A percentile compares a stretch with the other conserved stretches of the same genome.
These are phyloP conservation scores for Aphidius colemani DNA, from an alignment of 2,888 invertebrate species.

Conservation along the genomic window DNA sequence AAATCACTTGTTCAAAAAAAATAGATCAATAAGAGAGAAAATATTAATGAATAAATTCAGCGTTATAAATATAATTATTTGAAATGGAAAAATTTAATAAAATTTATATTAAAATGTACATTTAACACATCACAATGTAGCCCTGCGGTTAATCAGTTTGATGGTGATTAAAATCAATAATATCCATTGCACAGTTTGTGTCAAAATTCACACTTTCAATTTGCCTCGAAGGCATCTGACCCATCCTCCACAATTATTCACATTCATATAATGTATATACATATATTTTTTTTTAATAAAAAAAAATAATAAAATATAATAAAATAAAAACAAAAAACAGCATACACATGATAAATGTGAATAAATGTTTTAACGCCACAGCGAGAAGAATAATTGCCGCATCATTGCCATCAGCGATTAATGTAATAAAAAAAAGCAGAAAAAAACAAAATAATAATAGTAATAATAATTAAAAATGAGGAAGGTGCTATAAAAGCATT, in stretches of 20 bases:
- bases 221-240: too few relatives aligned
- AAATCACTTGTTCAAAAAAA: neutral
- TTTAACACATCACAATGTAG: slow-evolving; percentile 22
- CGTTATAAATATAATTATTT: neutral
- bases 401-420: slow-evolving; percentile 14
- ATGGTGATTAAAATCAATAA: slow-evolving; percentile 34
- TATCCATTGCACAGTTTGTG: slow-evolving; percentile 2
- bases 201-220: slow-evolving; percentile 29
- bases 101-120: slow-evolving; percentile 10
- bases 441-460: neutral
- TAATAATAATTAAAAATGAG: neutral
- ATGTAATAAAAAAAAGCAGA: neutral
- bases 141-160: slow-evolving; percentile 32
- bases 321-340: neutral
- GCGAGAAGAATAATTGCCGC: slow-evolving; percentile 15
- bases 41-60: neutral
- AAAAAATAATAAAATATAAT: too few relatives aligned
- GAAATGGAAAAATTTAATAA: slow-evolving; percentile 17
- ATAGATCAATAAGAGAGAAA: neutral
- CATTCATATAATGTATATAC: slow-evolving; percentile 1
- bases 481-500: slow-evolving; percentile 1
- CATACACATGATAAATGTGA: slow-evolving; percentile 10
- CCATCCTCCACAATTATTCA: slow-evolving; percentile 5
- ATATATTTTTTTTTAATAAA: neutral
- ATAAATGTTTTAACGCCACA: slow-evolving; percentile 9